phyloP scores from a whole-genome alignment of 1,140 invertebrate species.

The Scaptomyza pallida region DNA sequence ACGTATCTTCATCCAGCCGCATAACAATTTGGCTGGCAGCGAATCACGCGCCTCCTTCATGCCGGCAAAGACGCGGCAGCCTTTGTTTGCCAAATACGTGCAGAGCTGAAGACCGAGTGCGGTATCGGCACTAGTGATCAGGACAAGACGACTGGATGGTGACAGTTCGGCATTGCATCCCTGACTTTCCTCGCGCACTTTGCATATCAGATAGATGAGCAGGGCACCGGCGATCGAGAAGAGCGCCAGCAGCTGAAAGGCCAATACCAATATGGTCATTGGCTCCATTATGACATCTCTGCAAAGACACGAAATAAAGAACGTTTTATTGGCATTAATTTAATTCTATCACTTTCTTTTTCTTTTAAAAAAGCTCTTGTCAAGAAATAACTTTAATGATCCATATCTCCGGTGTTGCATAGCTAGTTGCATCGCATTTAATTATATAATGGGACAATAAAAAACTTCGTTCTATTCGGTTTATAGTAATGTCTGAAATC shows the following conservation, averaged over 20 bases:
- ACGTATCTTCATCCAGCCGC: constrained; percentile 87
- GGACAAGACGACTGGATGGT: constrained; percentile 85
- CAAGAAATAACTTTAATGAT: too few relatives aligned
- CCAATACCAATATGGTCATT: constrained; percentile 90
- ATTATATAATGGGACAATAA: too few relatives aligned
- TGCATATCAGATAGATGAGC: constrained; percentile 89
- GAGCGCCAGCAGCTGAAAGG: constrained; percentile 90
- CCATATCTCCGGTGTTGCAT: too few relatives aligned
- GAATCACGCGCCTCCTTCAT: constrained; percentile 86
- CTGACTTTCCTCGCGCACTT: constrained; percentile 86
- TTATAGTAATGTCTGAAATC: too few relatives aligned
- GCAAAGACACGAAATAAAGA: constrained; percentile 34
- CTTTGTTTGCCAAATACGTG: constrained; percentile 87
- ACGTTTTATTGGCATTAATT: too few relatives aligned
- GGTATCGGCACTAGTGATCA: constrained; percentile 91
- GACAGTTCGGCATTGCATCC: constrained; percentile 69
- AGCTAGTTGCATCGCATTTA: too few relatives aligned
- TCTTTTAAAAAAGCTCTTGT: too few relatives aligned
- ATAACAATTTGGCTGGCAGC: constrained; percentile 85
- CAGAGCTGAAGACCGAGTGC: constrained; percentile 87
- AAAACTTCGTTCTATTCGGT: too few relatives aligned
- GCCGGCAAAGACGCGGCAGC: constrained; percentile 91
- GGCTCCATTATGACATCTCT: constrained; percentile 88
- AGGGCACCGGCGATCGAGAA: constrained; percentile 91
- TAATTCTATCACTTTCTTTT: too few relatives aligned